phyloP scores from a whole-genome alignment of 2,888 invertebrate genomes.

The Shargacucullia verbasci region DNA sequence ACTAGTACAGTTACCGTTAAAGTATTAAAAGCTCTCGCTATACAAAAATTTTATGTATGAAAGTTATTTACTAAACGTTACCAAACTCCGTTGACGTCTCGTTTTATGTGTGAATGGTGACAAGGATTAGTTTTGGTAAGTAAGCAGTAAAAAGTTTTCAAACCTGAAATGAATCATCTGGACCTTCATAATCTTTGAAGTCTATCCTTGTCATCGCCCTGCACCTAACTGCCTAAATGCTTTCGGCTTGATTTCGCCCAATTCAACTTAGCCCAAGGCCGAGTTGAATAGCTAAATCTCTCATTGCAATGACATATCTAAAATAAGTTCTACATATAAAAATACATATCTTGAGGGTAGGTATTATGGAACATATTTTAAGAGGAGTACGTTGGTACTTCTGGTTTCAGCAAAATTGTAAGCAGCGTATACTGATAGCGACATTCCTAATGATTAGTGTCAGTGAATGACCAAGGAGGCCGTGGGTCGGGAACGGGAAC shows the following conservation, averaged over 20 bases:
- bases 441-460: conserved; percentile 46
- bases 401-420: conserved; percentile 24
- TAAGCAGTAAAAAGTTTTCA: neutral
- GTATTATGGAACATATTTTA: neutral
- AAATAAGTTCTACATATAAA: too few species aligned
- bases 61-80: too few species aligned
- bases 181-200: conserved; percentile 57
- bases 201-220: conserved; percentile 62
- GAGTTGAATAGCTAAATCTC: neutral
- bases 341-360: neutral
- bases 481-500: conserved; percentile 59
- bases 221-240: conserved; percentile 61
- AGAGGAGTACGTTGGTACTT: conserved; percentile 3
- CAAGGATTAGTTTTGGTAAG: neutral
- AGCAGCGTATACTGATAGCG: conserved; percentile 27
- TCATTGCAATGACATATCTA: neutral
- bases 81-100: neutral
- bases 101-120: neutral
- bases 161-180: conserved; percentile 6
- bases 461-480: conserved; percentile 61
- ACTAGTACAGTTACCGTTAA: neutral
- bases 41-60: too few species aligned
- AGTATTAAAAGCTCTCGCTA: conserved; percentile 3
- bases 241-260: conserved; percentile 56
- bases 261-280: conserved; percentile 18